Base-by-base conservation (phyloP, 2,113 vertebrate species). In the Puma concolor region DNA sequence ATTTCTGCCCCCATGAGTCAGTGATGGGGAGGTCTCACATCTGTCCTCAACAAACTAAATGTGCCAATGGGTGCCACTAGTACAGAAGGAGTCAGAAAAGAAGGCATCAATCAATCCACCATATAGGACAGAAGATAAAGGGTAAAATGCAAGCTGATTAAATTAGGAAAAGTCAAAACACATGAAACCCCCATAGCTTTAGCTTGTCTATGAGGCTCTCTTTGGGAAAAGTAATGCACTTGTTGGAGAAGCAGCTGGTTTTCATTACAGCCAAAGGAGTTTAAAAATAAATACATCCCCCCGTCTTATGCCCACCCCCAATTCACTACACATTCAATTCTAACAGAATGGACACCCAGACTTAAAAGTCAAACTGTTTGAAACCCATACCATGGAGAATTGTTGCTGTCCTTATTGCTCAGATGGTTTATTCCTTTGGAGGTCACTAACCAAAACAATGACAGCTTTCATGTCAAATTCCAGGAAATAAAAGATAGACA, bases 401-500 rank as follows among this genome's bases (percentile, higher is more conserved):
- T 71, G 25, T 84, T 81, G 44, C 69, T 44, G 50, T 41, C 44
- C 36, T 84, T 80, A n/a, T 31, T 74, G 74, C 57, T 91, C 69
- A 31, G 71, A 81, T 80, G 93, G 86, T 93, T 95, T 96, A 90
- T 76, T 89, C 83, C 76, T 95, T 95, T 31, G 72, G 92, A 88
- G 92, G 72, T 44, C 27, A 48, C 93, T 50, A 77, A 96, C 76
- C 94, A 94, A 92, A 96, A 98, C 98, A 98, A 97, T 95, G 97
- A 44, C 76, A 87, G 95, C 84, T 96, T 97, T 97, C 90, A 98
- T 98, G 97, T 96, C 76, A 76, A 57, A 88, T 96, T 95, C 96
- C 80, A 92, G 96, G 87, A 92, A 97, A 97, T 54, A 94, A 94
- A 94, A 48, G n/a, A 67, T 29, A 98, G 97, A 88, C 81, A 91